Base-by-base conservation (phyloP, 2,888 invertebrate species). In the Noctua fimbriata region DNA sequence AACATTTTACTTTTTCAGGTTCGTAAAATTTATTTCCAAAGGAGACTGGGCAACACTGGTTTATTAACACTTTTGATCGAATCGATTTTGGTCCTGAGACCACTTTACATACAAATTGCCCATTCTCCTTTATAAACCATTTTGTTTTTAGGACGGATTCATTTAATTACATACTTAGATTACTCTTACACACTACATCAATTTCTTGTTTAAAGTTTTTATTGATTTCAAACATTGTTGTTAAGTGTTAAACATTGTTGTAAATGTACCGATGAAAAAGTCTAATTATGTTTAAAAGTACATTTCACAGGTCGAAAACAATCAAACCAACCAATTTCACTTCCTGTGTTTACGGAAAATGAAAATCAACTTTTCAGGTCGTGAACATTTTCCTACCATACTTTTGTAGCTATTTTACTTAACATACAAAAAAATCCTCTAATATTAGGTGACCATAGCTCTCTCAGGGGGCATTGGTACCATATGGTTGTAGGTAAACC, bases 401-500 rank as follows among this genome's bases (percentile, higher is more conserved):
- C 16, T 72, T n/a, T n/a, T 83, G 69, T 76, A 82, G 72, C 74
- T 84, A 82, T 63, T 66, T 44, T 28, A 67, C 16, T 69, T 69
- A 44, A 24, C 1, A 44, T 32, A 24, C 16, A 28, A 41, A 72
- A 18, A 44, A 18, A 52, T 14, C 1, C 0, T 1, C 18, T 16
- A 69, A 47, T 69, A 52, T 93, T 96, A 96, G 78, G 96, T 96
- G 63, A 96, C 96, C 94, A 96, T 95, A 58, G 96, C 94, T 81
- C 96, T 98, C 85, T 98, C 98, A 0, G 98, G 98, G 0, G 98
- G 95, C 87, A 95, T 93, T 0, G 95, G 93, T n/a, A 98, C 97
- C 89, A 98, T 98, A 55, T 98, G 98, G 78, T 98, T 97, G 92
- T 98, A 98, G 0, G 98, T 98, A 93, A 98, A 98, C 66, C 98